Conservation (phyloP, 2,888 invertebrate genomes). For the Aporophyla lueneburgensis region DNA sequence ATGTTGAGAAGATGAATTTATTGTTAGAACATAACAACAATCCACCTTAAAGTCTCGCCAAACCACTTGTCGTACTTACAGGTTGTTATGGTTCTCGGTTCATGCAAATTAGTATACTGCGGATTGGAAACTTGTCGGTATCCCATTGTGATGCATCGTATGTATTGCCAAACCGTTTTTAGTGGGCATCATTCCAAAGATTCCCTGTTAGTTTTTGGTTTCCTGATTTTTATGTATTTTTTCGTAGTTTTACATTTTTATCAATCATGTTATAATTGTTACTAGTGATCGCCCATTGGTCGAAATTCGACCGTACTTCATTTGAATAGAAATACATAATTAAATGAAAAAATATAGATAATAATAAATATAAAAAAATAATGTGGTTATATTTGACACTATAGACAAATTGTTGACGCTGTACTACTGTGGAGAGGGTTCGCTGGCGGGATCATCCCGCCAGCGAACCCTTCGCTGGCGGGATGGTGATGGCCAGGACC, state of each 20-base stretch:
- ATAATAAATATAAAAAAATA: too few relatives aligned
- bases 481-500: too few relatives aligned
- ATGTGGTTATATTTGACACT: too few relatives aligned
- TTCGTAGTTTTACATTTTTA: not conserved
- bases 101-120: conserved; percentile 73
- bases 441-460: too few relatives aligned
- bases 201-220: not conserved
- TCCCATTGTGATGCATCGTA: conserved; percentile 69
- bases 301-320: too few relatives aligned
- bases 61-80: conserved; percentile 70
- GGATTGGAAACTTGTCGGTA: conserved; percentile 66
- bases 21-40: conserved; percentile 60
- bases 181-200: conserved; percentile 9
- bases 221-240: not conserved
- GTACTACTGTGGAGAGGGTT: too few relatives aligned
- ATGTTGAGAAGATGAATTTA: conserved; percentile 50
- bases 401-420: too few relatives aligned
- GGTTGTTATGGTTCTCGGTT: conserved; percentile 71
- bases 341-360: too few relatives aligned
- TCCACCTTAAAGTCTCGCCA: conserved; percentile 71
- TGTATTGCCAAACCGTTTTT: conserved; percentile 46
- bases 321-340: too few relatives aligned
- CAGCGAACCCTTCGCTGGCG: too few relatives aligned
- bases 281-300: too few relatives aligned
- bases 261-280: not conserved